Base-by-base conservation (phyloP, 2,797 vertebrate genomes). In the Bovichtus variegatus region DNA sequence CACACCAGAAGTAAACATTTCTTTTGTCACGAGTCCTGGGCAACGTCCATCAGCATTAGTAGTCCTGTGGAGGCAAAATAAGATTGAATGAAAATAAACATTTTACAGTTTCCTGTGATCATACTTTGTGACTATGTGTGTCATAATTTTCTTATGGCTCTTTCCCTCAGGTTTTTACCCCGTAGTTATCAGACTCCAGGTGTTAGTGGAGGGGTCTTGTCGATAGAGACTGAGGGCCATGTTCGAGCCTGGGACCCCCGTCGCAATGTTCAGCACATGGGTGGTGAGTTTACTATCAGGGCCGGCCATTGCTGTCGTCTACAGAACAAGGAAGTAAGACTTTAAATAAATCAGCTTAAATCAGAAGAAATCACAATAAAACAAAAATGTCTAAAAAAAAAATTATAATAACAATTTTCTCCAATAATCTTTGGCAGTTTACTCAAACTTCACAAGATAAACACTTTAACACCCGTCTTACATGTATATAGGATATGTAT, bases 31-130 rank as follows among this genome's bases (percentile, higher is more conserved):
- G 23, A 96, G 91, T 41, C 93, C 95, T 2, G 85, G 93, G 74
- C 96, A 97, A 41, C 96, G 96, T 43, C 97, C 98, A 0, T 98
- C 97, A 0, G 18, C 38, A 23, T 97, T 92, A 0, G 97, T 98
- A 23, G 25, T 49, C 61, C 97, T 98, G 80, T 68, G 23, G 71
- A 84, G 0, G 69, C 46, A 81, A 29, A 51, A 54, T 25, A 60
- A 15, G 9, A 49, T 43, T 40, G 10, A 71, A 44, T 29, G 2
- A 4, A 49, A 1, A 57, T n/a, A 9, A 11, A 21, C 3, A 51
- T 36, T 31, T 36, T 25, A 2, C 12, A 50, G 9, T 44, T 29
- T 49, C 34, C 23, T 55, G 25, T 55, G 19, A 29, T 41, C 19
- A 38, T 47, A 51, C 25, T 41, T 25, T 15, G 9, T 43, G 18